Conservation (phyloP, 2,888 invertebrate species). For the Hyposoter dolosus region DNA sequence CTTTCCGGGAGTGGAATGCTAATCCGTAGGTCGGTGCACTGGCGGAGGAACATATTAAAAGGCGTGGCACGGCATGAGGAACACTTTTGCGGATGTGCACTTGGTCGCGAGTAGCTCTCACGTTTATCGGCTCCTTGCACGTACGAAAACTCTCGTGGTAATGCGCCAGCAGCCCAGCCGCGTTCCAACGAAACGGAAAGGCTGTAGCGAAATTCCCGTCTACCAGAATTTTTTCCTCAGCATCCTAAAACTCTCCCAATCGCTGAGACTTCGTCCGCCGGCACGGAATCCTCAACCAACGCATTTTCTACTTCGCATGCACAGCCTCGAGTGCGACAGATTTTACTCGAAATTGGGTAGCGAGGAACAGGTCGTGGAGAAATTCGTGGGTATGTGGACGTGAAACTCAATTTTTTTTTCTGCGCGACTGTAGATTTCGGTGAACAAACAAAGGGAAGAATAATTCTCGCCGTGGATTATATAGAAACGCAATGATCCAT, state of each 20-base stretch:
- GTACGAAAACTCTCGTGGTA: constrained; percentile 27
- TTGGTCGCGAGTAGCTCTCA: constrained; percentile 21
- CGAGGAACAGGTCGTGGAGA: not conserved
- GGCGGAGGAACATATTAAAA: constrained; percentile 27
- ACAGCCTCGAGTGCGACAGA: constrained; percentile 9
- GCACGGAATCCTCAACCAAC: not conserved
- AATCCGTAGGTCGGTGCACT: constrained; percentile 16
- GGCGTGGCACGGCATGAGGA: constrained; percentile 34
- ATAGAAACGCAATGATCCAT: not conserved
- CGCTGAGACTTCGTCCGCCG: not conserved
- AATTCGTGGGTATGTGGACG: not conserved
- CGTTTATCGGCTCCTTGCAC: constrained; percentile 53
- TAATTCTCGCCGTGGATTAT: not conserved
- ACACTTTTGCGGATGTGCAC: constrained; percentile 39
- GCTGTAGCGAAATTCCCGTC: not conserved
- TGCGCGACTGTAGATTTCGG: not conserved
- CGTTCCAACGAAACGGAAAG: constrained; percentile 8
- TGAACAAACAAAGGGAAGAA: not conserved
- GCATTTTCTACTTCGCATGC: constrained; percentile 17
- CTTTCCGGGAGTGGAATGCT: constrained; percentile 40
- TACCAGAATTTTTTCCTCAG: not conserved
- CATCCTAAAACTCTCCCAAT: not conserved
- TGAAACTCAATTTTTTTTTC: not conserved
- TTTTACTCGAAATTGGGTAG: constrained; percentile 7
- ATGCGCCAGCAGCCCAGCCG: not conserved